These are phyloP conservation scores for Macropis europaea DNA, from an alignment of 2,888 invertebrate genomes.

Conservation along the genomic window DNA sequence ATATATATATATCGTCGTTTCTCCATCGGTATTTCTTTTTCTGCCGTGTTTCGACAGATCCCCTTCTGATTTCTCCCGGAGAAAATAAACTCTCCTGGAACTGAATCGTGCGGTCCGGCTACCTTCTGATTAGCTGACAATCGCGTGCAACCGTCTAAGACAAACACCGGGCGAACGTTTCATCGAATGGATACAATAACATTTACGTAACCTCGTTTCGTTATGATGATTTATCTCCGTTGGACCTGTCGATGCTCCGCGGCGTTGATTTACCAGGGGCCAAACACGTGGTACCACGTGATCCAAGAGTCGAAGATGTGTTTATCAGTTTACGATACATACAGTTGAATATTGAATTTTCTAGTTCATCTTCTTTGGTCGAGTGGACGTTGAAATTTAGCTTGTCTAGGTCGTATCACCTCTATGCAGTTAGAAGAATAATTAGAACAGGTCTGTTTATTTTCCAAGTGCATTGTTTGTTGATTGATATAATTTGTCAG, in stretches of 20 bases:
- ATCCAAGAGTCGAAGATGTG: not conserved
- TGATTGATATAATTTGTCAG: too few relatives aligned
- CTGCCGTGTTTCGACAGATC: not conserved
- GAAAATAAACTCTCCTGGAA: not conserved
- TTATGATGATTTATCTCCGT: slow-evolving; percentile 51
- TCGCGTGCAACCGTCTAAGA: slow-evolving; percentile 12
- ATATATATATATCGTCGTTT: not conserved
- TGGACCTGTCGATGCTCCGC: slow-evolving; percentile 18
- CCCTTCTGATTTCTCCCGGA: not conserved
- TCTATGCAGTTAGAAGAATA: too few relatives aligned
- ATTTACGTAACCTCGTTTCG: slow-evolving; percentile 60
- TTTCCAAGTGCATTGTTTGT: too few relatives aligned
- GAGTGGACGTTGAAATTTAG: too few relatives aligned
- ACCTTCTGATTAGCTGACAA: slow-evolving; percentile 20
- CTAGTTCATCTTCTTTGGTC: not conserved
- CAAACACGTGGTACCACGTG: not conserved
- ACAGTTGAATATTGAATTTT: not conserved
- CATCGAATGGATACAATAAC: slow-evolving; percentile 42
- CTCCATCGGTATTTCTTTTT: slow-evolving; percentile 28
- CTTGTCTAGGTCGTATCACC: too few relatives aligned
- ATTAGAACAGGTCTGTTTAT: too few relatives aligned
- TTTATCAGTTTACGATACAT: not conserved
- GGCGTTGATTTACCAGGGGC: slow-evolving; percentile 28
- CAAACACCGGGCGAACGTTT: slow-evolving; percentile 44
- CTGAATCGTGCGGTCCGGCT: not conserved